Evolutionary conservation across 2,797 vertebrate species (phyloP).

Genomic region (Coracias cyanogaster): DNA sequence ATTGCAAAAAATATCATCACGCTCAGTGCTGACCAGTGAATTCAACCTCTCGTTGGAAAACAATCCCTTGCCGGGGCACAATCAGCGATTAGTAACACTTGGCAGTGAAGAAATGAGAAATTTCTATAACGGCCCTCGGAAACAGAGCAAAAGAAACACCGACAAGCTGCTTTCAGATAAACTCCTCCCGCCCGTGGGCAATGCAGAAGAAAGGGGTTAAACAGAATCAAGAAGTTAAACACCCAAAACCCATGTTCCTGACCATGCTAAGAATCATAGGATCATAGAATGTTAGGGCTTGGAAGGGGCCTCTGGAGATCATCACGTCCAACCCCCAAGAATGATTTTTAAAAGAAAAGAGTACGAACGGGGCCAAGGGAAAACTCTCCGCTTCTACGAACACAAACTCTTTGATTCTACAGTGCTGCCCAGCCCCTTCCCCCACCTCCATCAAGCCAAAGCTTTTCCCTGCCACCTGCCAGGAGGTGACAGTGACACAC

Average conservation of each 20-base stretch:
- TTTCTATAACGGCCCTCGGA: not conserved
- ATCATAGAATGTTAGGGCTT: not conserved
- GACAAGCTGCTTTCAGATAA: not conserved
- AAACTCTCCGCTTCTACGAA: not conserved
- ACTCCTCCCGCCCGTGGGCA: rapidly evolving
- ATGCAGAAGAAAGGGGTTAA: not conserved
- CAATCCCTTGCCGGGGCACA: not conserved
- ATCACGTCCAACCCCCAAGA: not conserved
- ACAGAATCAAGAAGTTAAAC: not conserved
- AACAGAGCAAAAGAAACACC: not conserved
- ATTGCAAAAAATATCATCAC: not conserved
- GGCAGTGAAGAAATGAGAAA: not conserved
- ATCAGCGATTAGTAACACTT: not conserved
- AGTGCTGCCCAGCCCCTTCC: not conserved
- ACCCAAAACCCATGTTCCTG: not conserved
- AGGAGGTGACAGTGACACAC: not conserved
- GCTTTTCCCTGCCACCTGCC: not conserved
- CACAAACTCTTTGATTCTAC: not conserved
- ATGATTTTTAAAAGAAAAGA: not conserved
- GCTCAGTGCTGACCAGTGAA: not conserved
- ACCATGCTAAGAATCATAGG: not conserved
- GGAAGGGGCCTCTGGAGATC: no score
- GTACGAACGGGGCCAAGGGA: not conserved
- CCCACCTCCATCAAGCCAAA: not conserved
- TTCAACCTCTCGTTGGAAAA: not conserved